Conservation (phyloP, 2,797 vertebrate species). For the Alosa sapidissima region DNA sequence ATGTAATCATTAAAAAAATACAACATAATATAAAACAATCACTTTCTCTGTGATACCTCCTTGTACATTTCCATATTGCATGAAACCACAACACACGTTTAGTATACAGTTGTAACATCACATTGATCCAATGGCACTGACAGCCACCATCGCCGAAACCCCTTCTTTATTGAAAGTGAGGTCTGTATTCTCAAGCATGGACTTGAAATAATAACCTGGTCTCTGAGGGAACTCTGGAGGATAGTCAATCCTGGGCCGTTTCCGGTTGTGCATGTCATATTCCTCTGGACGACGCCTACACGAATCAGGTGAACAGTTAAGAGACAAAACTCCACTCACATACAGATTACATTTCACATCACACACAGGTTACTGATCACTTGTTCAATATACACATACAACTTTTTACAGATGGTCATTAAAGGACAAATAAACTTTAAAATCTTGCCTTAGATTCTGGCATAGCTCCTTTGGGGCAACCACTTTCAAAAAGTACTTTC, state of each 20-base stretch:
- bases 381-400: neutral
- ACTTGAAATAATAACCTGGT: slow-evolving; percentile 87
- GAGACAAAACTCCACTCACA: slow-evolving; percentile 71
- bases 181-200: slow-evolving; percentile 1
- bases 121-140: neutral
- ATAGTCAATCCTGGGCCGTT: slow-evolving; percentile 95
- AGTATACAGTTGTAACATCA: neutral
- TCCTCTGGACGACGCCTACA: slow-evolving; percentile 98
- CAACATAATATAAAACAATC: neutral
- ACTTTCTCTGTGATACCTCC: neutral
- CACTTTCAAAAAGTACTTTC: neutral
- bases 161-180: neutral
- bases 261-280: slow-evolving; percentile 97
- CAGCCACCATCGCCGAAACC: neutral
- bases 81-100: neutral
- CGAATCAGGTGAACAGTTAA: slow-evolving; percentile 91
- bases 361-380: slow-evolving; percentile 29
- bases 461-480: neutral
- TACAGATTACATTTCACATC: slow-evolving; percentile 59
- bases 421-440: neutral
- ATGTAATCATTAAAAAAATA: neutral
- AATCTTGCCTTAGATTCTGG: neutral
- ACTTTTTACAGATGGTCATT: neutral
- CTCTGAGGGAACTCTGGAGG: slow-evolving; percentile 94
- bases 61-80: neutral